Base-by-base conservation (phyloP, 2,888 invertebrate species). In the Trichogramma dendrolimi region DNA sequence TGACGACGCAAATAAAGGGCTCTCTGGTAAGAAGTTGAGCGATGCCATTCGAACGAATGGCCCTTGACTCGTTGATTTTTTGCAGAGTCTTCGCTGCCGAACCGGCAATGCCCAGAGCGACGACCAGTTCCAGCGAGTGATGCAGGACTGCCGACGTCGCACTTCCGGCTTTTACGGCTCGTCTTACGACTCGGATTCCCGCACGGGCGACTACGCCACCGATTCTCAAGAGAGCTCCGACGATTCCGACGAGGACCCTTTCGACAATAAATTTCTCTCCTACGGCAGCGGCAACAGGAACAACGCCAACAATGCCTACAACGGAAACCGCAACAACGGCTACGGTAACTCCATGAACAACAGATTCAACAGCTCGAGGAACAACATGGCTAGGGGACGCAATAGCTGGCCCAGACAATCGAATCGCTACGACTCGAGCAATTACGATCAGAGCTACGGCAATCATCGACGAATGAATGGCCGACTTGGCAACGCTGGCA, bases 101-200 rank as follows among this genome's bases (percentile, higher is more conserved):
- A 81, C 84, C 0, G 83, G 83, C 53, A 84, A 84, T 59, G 84
- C 85, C 39, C 81, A 83, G n/a, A 81, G 82, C 61, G 84, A 85
- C 67, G 81, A 83, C 14, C 84, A 86, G 58, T 75, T 86, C 4
- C 85, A 84, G 67, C 82, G 80, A 54, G 81, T 86, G 6, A 83
- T 86, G 67, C 82, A 82, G 64, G 82, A 78, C 56, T 88, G 88
- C 67, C 79, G 84, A 70, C 83, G 70, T 60, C 71, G 73, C 7
- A 67, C 69, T 42, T 56, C 55, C 1, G 62, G 65, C 41, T 27
- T 27, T 27, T 27, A 27, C 27, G 27, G 27, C 27, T 27, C 27
- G 27, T 27, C 27, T 27, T 66, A 66, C 54, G 68, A 67, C 6
- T 48, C 50, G 39, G 63, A 81, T 52, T 81, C 79, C 71, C 48